A percentile compares a stretch with the other conserved stretches of the same genome.
Evolutionary conservation across 2,113 vertebrate species (phyloP).

Genomic region (western clawed frog (Xenopus tropicalis)): UCB_Xtro_10.0 CM004449.2:48278001-48278500

Average conservation of each 20-base stretch:
- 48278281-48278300: slow-evolving; percentile 23
- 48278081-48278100: slow-evolving; percentile 8
- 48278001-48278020: slow-evolving; percentile 3
- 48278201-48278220: slow-evolving; percentile 12
- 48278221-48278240: slow-evolving; percentile 29
- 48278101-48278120: slow-evolving; percentile 36
- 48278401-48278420: slow-evolving; percentile 20
- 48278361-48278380: slow-evolving; percentile 29
- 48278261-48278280: slow-evolving; percentile 23
- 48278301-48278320: slow-evolving; percentile 31
- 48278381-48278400: slow-evolving; percentile 23
- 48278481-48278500: slow-evolving; percentile 13
- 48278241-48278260: slow-evolving; percentile 30
- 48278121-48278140: slow-evolving; percentile 34
- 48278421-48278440: slow-evolving; percentile 14
- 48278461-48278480: slow-evolving; percentile 18
- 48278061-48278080: slow-evolving; percentile 34
- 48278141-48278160: slow-evolving; percentile 21
- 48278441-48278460: slow-evolving; percentile 31
- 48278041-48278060: neutral
- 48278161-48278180: slow-evolving; percentile 22
- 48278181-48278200: slow-evolving; percentile 25
- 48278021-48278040: slow-evolving; percentile 10
- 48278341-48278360: slow-evolving; percentile 31
- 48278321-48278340: slow-evolving; percentile 13